A percentile compares a stretch with the other conserved stretches of the same genome.
phyloP scores from a whole-genome alignment of 37 sponge, comb jelly and placozoan species.

The Lycopodina hypogea region DNA sequence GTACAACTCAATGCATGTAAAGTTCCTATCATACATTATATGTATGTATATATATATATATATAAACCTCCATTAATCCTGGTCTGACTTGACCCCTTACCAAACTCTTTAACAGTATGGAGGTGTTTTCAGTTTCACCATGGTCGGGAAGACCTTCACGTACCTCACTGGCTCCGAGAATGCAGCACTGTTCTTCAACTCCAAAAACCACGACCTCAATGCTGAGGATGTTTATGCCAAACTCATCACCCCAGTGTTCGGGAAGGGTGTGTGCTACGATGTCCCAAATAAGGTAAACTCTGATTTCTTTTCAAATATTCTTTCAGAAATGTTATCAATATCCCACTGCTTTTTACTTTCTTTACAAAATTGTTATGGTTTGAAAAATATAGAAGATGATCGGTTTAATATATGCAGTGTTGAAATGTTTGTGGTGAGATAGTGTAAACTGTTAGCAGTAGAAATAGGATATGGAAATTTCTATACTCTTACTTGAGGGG shows the following conservation, averaged over 20 bases:
- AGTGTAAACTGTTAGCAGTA: no score
- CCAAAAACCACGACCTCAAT: conserved; percentile 79
- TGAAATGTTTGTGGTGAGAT: no score
- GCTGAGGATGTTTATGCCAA: conserved; percentile 84
- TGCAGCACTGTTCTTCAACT: conserved; percentile 73
- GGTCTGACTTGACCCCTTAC: no score
- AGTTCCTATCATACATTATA: no score
- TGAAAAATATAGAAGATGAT: background rate
- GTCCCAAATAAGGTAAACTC: conserved; percentile 64
- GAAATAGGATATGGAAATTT: no score
- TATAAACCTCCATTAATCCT: no score
- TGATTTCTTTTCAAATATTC: background rate
- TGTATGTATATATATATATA: no score
- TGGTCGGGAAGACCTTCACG: conserved; percentile 87
- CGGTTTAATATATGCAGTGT: background rate
- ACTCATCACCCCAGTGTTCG: conserved; percentile 86
- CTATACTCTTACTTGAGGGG: no score
- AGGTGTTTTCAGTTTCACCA: conserved; percentile 77
- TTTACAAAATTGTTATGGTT: background rate
- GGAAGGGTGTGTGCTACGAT: conserved; percentile 88
- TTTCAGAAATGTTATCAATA: no score
- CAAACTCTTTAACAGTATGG: no score
- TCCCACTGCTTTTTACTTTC: background rate
- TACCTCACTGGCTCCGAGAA: conserved; percentile 79
- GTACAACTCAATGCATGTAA: no score